Percentiles rank a stretch among this genome's conserved stretches.
Conservation (phyloP, 92 coral and sea anemone species). For the Siderastrea siderea region DNA sequence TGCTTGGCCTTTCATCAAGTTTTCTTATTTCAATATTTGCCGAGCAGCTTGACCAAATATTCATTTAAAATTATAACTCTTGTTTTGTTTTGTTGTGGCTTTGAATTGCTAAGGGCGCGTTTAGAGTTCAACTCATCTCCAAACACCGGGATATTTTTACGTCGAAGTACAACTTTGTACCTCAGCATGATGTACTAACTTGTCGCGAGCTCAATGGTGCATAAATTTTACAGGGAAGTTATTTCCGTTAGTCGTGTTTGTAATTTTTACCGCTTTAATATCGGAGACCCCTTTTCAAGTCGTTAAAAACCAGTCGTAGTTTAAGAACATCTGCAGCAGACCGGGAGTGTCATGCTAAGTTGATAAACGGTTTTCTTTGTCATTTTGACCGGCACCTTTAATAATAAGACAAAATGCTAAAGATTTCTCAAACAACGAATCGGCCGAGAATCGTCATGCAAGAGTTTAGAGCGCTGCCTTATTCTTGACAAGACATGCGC, state of each 20-base stretch:
- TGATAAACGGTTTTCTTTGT: conserved; percentile 49
- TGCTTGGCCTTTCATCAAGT: conserved; percentile 56
- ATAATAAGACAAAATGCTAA: conserved; percentile 13
- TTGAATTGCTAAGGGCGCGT: conserved; percentile 33
- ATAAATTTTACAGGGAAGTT: conserved; percentile 9
- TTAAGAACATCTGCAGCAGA: conserved; percentile 38
- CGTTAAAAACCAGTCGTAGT: conserved; percentile 41
- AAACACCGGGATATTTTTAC: conserved; percentile 27
- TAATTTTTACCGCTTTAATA: conserved; percentile 1
- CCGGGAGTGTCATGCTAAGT: conserved; percentile 28
- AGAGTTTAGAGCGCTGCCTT: too few relatives aligned
- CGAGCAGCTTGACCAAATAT: conserved; percentile 88
- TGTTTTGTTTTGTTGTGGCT: conserved; percentile 91
- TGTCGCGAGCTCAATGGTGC: conserved; percentile 5
- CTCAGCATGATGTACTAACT: conserved; percentile 32
- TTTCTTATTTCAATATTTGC: conserved; percentile 85
- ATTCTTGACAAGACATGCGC: conserved; percentile 6
- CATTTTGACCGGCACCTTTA: conserved; percentile 35
- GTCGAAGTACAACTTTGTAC: conserved; percentile 3
- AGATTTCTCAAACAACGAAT: neutral
- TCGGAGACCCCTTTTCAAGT: conserved; percentile 24
- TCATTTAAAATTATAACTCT: conserved; percentile 80
- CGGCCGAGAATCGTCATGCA: neutral
- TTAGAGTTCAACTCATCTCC: conserved; percentile 23
- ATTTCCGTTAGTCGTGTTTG: conserved; percentile 29